Base-by-base conservation (phyloP, 2,888 invertebrate species). In the Ophion ellenae region DNA sequence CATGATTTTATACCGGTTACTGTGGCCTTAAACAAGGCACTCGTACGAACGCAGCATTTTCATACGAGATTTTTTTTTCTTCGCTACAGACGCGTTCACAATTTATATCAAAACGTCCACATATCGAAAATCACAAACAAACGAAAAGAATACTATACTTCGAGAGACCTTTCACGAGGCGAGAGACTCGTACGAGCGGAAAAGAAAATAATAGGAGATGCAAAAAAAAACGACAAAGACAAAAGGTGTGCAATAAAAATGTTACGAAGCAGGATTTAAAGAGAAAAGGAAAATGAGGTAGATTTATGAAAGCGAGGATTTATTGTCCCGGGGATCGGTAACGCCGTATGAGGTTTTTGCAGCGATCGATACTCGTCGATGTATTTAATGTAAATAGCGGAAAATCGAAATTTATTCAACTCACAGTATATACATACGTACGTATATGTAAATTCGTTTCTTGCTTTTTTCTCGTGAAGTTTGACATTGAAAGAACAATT, bases 311-410 rank as follows among this genome's bases (percentile, higher is more conserved):
- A 20, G 61, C 59, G 73, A 73, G 53, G 71, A 61, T 73, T 28
- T 20, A 24, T 73, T n/a, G 17, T 59, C 59, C 73, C 57, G 47
- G 75, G 69, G 53, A 73, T 57, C 74, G 20, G 59, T 66, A 71
- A 32, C 53, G 64, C 61, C 20, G 80, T 66, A 9, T 40, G 70
- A 20, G 63, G 63, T 53, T 40, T 64, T 36, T 84, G 61, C 71
- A 70, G 81, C 79, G 75, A 75, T 87, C 61, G 85, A 75, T 84
- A 73, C 71, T 85, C 85, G 70, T 81, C 80, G 88, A 83, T 93
- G 92, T 93, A 93, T 92, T 92, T 92, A 92, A 90, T 92, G 92
- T 92, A 92, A 91, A 92, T 92, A 92, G 87, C 88, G 89, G 80
- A 87, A 88, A 87, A 87, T 84, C 71, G 80, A 79, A 78, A 84